These are phyloP conservation scores for Meloidogyne floridensis DNA, from an alignment of 1,140 invertebrate species.

Conservation along the genomic window DNA sequence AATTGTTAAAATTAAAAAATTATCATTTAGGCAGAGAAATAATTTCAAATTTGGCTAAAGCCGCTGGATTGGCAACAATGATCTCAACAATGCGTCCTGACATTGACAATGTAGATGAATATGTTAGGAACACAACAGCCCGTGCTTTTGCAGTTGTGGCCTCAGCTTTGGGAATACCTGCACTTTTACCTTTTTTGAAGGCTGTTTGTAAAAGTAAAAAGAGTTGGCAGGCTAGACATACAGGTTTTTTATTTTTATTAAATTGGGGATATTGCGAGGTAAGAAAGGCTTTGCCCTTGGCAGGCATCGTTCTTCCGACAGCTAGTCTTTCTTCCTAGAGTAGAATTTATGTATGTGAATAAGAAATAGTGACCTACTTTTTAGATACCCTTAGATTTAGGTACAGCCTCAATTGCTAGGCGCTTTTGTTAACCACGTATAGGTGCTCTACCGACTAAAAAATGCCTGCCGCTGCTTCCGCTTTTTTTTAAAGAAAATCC, in stretches of 20 bases:
- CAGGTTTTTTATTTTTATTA: slow-evolving; percentile 71
- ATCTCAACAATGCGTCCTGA: slow-evolving; percentile 99
- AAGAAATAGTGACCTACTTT: no score
- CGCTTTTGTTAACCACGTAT: no score
- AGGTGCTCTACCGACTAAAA: no score
- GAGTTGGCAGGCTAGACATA: slow-evolving; percentile 98
- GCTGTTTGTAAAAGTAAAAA: slow-evolving; percentile 99
- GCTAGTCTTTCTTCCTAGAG: no score
- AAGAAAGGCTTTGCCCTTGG: no score
- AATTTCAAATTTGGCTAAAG: slow-evolving; percentile 98
- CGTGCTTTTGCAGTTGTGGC: slow-evolving; percentile 98
- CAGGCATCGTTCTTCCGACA: no score
- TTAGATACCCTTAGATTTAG: no score
- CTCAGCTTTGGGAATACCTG: slow-evolving; percentile 95
- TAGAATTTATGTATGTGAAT: no score
- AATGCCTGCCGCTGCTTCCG: no score
- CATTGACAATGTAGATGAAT: slow-evolving; percentile 99
- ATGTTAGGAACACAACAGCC: slow-evolving; percentile 97
- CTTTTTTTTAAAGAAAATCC: no score
- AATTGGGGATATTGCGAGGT: slow-evolving; percentile 5
- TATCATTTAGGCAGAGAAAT: slow-evolving; percentile 82
- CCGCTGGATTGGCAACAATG: slow-evolving; percentile 99
- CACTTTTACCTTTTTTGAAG: slow-evolving; percentile 94
- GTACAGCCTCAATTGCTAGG: no score
- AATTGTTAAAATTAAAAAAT: background rate